Evolutionary conservation across 2,113 vertebrate species (phyloP).

Genomic region (Sceloporus tristichus): DNA sequence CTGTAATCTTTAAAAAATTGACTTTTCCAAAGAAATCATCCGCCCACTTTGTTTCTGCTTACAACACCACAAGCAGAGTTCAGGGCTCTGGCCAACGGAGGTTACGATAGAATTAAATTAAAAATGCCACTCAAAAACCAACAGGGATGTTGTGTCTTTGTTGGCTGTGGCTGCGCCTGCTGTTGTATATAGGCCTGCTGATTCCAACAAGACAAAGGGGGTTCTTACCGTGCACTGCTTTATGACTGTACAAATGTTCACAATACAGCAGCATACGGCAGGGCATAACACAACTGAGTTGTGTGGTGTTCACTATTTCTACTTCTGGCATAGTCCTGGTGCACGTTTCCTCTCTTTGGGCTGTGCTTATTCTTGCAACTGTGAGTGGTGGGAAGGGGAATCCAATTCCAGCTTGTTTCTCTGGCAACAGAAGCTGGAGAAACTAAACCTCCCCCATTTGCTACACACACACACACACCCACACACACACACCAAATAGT

Average conservation of each 20-base stretch:
- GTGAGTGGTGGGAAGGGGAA: background rate
- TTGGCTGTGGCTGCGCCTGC: background rate
- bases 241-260: background rate
- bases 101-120: constrained; percentile 43
- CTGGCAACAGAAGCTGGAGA: constrained; percentile 15
- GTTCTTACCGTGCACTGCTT: background rate
- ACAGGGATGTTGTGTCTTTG: background rate
- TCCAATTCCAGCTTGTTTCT: constrained; percentile 28
- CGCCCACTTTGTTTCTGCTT: constrained; percentile 55
- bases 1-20: constrained; percentile 5
- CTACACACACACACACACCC: no score
- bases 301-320: background rate
- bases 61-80: constrained; percentile 39
- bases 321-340: no score
- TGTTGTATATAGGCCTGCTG: background rate
- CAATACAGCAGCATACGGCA: background rate
- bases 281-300: background rate
- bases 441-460: background rate
- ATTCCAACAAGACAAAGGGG: background rate
- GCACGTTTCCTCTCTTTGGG: background rate
- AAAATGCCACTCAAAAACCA: constrained; percentile 39
- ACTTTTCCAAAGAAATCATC: constrained; percentile 38
- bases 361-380: background rate
- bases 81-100: constrained; percentile 41
- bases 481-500: background rate